Percentiles rank a stretch among this genome's conserved stretches.
Evolutionary conservation across 2,888 invertebrate genomes (phyloP).

Genomic region (Acleris holmiana): DNA sequence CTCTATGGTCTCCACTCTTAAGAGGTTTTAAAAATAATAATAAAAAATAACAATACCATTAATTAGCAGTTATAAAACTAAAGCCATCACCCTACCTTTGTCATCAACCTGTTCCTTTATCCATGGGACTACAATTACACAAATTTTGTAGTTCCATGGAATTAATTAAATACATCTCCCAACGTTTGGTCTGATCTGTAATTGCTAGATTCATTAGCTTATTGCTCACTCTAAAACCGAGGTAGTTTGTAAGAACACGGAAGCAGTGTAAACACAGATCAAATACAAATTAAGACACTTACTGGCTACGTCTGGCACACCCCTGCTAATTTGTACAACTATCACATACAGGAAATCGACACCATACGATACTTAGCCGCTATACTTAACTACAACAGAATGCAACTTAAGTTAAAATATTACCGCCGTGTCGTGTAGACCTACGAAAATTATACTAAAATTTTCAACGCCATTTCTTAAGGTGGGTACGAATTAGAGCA

Average conservation of each 20-base stretch:
- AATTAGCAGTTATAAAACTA: too few relatives aligned
- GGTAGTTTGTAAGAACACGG: constrained; percentile 1
- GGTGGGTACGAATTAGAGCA: too few relatives aligned
- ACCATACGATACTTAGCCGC: constrained; percentile 65
- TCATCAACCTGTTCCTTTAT: too few relatives aligned
- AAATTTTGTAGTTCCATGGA: background rate
- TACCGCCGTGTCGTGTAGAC: background rate
- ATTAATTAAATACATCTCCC: background rate
- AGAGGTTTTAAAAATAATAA: too few relatives aligned
- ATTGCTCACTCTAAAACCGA: constrained; percentile 1
- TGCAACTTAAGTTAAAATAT: constrained; percentile 44
- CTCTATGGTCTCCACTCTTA: too few relatives aligned
- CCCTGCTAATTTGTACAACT: constrained; percentile 52
- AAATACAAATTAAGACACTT: constrained; percentile 57
- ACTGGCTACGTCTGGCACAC: constrained; percentile 70
- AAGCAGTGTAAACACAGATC: constrained; percentile 62
- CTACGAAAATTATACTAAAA: too few relatives aligned
- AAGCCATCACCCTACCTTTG: too few relatives aligned
- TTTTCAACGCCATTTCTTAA: too few relatives aligned
- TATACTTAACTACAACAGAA: constrained; percentile 59
- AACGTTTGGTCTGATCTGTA: background rate
- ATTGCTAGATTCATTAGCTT: background rate
- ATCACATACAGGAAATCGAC: constrained; percentile 52
- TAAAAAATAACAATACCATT: too few relatives aligned
- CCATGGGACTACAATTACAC: too few relatives aligned